Base-by-base conservation (phyloP, 2,113 vertebrate species). In the Rhinolophus ferrumequinum region DNA sequence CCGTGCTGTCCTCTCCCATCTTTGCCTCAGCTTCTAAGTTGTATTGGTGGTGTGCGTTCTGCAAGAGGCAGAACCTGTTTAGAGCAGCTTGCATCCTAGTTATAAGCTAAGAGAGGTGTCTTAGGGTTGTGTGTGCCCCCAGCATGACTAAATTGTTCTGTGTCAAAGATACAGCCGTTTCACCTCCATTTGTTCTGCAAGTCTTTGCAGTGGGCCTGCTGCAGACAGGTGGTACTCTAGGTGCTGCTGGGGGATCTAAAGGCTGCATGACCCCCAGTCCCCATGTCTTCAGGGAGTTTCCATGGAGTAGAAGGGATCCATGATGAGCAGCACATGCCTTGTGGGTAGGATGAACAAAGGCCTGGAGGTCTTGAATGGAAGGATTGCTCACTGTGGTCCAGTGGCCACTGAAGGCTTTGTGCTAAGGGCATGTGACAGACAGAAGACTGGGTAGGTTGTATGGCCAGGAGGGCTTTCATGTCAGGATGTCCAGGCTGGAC, bases 81-180 rank as follows among this genome's bases (percentile, higher is more conserved):
- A 62, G 80, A 47, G 60, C 22, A 38, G n/a, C 67, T 79, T 47
- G 21, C 12, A 5, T 58, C 69, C 47, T 77, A 22, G 22, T 24
- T 30, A 33, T 16, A 50, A 84, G 30, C 9, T 30, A 52, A n/a
- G n/a, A 89, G 69, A 69, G 73, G 22, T 41, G 16, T 30, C 15
- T 64, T 44, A 24, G 13, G 7, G 5, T 58, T 4, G 21, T 24
- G 0, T 50, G 0, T 6, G 4, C 56, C 38, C 30, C 24, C 6
- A 35, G 10, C 1, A 4, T 21, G 54, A 67, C 35, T 16, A 9
- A 44, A 26, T 50, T 1, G 6, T 10, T 93, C 10, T 19, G 3
- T 60, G 9, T n/a, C 44, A 22, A 50, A 75, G 30, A 3, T 1
- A 5, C 7, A 28, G 0, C 0, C 86, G 16, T 0, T 1, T 58